Evolutionary conservation across 2,797 vertebrate species (phyloP).

Genomic region (Myotis myotis): DNA sequence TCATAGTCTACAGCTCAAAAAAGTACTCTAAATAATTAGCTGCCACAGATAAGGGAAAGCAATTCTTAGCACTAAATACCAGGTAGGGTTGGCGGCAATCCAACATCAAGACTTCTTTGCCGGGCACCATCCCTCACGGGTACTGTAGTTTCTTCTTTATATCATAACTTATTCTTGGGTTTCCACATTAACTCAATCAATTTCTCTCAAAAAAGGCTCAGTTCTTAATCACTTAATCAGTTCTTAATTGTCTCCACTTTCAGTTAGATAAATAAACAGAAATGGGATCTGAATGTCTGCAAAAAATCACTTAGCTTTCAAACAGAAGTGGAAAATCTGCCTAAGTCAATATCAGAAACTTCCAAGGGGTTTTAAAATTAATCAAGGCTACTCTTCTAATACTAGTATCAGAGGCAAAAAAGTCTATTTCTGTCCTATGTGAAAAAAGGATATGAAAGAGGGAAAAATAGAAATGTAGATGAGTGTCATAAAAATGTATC

Average conservation of each 20-base stretch:
- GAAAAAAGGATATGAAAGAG: not conserved
- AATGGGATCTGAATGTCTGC: slow-evolving; percentile 7
- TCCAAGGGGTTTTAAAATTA: not conserved
- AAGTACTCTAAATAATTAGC: slow-evolving; percentile 65
- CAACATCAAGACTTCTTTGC: not conserved
- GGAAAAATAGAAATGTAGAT: not conserved
- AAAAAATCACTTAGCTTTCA: slow-evolving; percentile 32
- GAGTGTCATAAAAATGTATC: not conserved
- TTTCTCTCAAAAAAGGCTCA: slow-evolving; percentile 5
- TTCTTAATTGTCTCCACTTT: slow-evolving; percentile 43
- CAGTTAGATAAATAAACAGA: not conserved
- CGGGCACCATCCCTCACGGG: not conserved
- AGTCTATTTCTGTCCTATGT: not conserved
- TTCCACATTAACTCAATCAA: slow-evolving; percentile 12
- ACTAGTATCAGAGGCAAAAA: not conserved
- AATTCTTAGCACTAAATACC: not conserved
- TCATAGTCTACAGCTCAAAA: slow-evolving; percentile 1
- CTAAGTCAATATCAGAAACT: slow-evolving; percentile 6
- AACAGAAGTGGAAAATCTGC: slow-evolving; percentile 7
- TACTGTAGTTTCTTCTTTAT: not conserved
- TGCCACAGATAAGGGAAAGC: not conserved
- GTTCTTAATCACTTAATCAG: not conserved
- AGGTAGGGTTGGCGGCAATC: not conserved
- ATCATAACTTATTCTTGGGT: not conserved
- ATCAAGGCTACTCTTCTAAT: not conserved